Evolutionary conservation across 2,113 vertebrate species (phyloP).

Genomic region (Periophthalmus modestus): DNA sequence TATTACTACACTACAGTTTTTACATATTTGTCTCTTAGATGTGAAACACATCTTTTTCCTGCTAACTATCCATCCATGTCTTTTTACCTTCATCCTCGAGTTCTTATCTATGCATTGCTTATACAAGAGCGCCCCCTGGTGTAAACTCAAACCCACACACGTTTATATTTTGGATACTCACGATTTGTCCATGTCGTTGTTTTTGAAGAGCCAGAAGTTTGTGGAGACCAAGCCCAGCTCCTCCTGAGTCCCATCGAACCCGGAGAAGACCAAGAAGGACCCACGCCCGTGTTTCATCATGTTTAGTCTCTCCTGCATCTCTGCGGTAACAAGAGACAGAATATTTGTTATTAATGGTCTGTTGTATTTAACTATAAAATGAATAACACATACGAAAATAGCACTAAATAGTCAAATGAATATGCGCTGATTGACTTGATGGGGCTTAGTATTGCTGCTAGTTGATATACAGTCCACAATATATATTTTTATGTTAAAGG

Average conservation of each 20-base stretch:
- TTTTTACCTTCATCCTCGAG: neutral
- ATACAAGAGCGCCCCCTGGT: constrained; percentile 50
- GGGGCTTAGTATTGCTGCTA: neutral
- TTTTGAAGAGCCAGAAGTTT: constrained; percentile 84
- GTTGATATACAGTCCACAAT: neutral
- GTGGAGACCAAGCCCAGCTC: constrained; percentile 78
- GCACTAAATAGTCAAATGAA: no score
- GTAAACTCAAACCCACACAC: neutral
- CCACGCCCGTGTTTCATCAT: constrained; percentile 80
- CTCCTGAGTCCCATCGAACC: constrained; percentile 80
- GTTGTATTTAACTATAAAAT: neutral
- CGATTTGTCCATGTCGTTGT: constrained; percentile 83
- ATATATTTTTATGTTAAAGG: no score
- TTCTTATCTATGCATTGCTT: neutral
- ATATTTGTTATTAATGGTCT: neutral
- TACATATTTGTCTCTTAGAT: neutral
- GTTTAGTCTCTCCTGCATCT: constrained; percentile 71
- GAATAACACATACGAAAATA: neutral
- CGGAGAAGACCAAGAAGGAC: constrained; percentile 84
- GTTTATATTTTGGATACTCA: constrained; percentile 54
- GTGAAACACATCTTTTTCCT: neutral
- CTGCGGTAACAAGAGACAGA: constrained; percentile 46
- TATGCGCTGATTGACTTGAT: neutral
- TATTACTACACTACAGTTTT: no score
- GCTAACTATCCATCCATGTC: neutral